Percentiles rank a stretch among this genome's conserved stretches.
These are phyloP conservation scores for Myotis brandtii DNA, from an alignment of 2,113 vertebrate genomes.

Conservation along the genomic window DNA sequence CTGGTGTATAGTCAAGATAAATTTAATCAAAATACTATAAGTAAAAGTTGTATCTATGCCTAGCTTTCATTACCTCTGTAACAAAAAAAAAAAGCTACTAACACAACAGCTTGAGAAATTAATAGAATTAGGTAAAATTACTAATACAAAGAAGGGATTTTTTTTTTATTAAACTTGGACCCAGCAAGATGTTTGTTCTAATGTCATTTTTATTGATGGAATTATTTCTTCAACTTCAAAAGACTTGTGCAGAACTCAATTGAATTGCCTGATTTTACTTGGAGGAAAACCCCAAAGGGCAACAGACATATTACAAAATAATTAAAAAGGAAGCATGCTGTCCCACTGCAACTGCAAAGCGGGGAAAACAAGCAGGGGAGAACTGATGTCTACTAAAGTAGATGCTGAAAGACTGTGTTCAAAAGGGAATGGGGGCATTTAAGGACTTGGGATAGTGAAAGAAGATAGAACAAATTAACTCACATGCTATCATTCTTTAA, in stretches of 20 bases:
- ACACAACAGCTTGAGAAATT: background rate
- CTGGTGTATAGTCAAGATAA: background rate
- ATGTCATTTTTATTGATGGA: background rate
- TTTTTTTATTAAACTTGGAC: background rate
- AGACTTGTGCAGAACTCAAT: background rate
- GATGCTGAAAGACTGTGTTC: background rate
- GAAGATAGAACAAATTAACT: background rate
- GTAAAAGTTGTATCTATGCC: background rate
- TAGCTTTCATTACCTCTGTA: background rate
- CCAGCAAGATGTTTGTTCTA: background rate
- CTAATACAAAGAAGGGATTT: background rate
- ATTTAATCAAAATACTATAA: constrained; percentile 14
- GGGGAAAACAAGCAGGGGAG: background rate
- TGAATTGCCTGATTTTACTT: background rate
- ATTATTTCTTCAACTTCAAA: background rate
- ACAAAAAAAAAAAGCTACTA: background rate
- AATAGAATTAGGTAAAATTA: constrained; percentile 4
- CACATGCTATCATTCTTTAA: background rate
- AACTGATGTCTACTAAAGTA: background rate
- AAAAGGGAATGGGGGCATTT: background rate
- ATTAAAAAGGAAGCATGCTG: background rate
- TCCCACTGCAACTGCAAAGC: background rate
- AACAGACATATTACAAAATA: constrained; percentile 21
- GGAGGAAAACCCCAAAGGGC: background rate
- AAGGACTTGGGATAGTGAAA: background rate